Base-by-base conservation (phyloP, 2,888 invertebrate species). In the Catocala nupta region DNA sequence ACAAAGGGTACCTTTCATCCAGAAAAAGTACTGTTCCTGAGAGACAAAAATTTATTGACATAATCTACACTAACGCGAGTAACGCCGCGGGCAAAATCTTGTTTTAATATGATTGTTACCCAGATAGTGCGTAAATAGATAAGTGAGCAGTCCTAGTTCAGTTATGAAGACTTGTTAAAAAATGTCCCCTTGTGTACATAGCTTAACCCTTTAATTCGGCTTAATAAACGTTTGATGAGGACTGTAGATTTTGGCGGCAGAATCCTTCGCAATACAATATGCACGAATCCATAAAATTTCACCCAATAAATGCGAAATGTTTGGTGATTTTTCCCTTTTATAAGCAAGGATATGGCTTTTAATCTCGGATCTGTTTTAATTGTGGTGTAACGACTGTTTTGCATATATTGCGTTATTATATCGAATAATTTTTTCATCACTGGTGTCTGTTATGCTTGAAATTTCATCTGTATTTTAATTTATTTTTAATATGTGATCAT, bases 141-240 rank as follows among this genome's bases (percentile, higher is more conserved):
- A 25, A 4, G 25, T 25, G 25, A 25, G 25, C 25, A 25, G 25
- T 25, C 25, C 25, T 25, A 25, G 25, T 25, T 25, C 25, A 25
- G 25, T 4, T 25, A 25, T 25, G 25, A 25, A 25, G 25, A 25
- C 25, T 0, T 25, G 1, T 25, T 25, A 25, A 25, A 53, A 42
- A 58, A 44, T 12, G 13, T 3, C 10, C 42, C 34, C 36, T 10
- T 65, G 65, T 75, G 67, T 63, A 70, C 62, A 47, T 43, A 44
- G 47, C 78, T 42, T 71, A 70, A 64, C 55, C 67, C 66, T 65
- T 71, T 81, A 75, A 80, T 76, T 78, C 71, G 64, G 71, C 69
- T 81, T 81, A 80, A 81, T 82, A 76, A 77, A 80, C 77, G 73
- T 80, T 78, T 77, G 72, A 78, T 73, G 77, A 71, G 66, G 61